Evolutionary conservation across 2,797 vertebrate genomes (phyloP).

Genomic region (Selene dorsalis): DNA sequence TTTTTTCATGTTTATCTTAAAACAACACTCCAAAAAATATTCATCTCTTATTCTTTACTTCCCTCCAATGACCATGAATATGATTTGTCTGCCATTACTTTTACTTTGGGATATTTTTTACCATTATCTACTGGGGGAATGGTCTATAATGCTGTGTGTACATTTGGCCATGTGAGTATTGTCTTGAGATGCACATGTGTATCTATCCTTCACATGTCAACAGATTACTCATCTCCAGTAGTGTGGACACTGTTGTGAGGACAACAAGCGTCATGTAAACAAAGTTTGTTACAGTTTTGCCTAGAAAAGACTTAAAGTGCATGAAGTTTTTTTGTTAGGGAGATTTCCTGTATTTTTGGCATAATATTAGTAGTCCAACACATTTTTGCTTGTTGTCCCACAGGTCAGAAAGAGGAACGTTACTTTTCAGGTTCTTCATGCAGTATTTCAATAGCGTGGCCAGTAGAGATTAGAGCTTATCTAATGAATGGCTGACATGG

Average conservation of each 20-base stretch:
- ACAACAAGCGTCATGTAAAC: slow-evolving; percentile 5
- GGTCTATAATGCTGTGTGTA: neutral
- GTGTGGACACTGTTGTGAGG: neutral
- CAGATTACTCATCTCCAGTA: slow-evolving; percentile 1
- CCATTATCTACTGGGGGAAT: neutral
- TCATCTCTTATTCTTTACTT: too few relatives aligned
- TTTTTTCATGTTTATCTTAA: neutral
- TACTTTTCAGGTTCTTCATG: slow-evolving; percentile 56
- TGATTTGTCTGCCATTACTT: neutral
- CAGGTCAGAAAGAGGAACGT: slow-evolving; percentile 31
- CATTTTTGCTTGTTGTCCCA: slow-evolving; percentile 2
- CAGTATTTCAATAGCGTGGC: slow-evolving; percentile 16
- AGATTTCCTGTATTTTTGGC: neutral
- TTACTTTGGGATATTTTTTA: neutral
- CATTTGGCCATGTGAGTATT: neutral
- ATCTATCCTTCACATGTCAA: slow-evolving; percentile 1
- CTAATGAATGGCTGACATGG: slow-evolving; percentile 35
- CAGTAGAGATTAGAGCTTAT: slow-evolving; percentile 49
- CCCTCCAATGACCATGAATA: neutral
- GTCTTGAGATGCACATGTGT: neutral
- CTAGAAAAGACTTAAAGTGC: neutral
- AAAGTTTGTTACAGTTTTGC: neutral
- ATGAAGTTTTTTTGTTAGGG: neutral
- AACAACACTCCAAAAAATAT: too few relatives aligned
- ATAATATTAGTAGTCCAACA: neutral